Evolutionary conservation across 2,888 invertebrate genomes (phyloP).

Genomic region (Acanthopleura granulata): DNA sequence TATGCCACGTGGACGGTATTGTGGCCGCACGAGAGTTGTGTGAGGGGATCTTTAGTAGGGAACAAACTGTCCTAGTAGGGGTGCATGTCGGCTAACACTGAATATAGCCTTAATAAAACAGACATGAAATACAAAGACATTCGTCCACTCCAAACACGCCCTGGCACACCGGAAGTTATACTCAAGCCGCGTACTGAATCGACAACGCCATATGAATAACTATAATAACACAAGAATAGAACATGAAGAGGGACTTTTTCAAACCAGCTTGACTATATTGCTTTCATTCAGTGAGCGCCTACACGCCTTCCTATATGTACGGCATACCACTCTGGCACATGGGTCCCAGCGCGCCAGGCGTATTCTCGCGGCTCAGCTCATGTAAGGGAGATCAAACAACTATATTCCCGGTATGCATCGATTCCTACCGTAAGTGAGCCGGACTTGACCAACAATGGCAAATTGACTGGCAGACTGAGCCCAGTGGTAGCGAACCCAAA

Average conservation of each 20-base stretch:
- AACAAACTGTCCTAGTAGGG: slow-evolving; percentile 1
- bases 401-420: slow-evolving; percentile 10
- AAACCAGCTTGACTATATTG: not conserved
- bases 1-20: not conserved
- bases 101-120: slow-evolving; percentile 1
- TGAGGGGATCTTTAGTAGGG: not conserved
- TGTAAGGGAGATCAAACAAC: slow-evolving; percentile 13
- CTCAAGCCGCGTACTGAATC: not conserved
- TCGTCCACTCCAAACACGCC: not conserved
- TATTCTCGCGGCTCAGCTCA: not conserved
- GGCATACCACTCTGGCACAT: not conserved
- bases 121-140: not conserved
- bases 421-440: slow-evolving; percentile 7
- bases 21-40: not conserved
- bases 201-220: slow-evolving; percentile 2
- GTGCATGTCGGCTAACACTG: not conserved
- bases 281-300: not conserved
- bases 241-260: not conserved
- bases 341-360: not conserved
- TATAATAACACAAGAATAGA: slow-evolving; percentile 3
- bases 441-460: not conserved
- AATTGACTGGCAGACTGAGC: not conserved
- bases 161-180: not conserved
- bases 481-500: not conserved
- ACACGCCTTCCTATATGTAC: not conserved